Conservation (phyloP, 2,888 invertebrate species). For the Scaptodrosophila latifasciaeformis region DNA sequence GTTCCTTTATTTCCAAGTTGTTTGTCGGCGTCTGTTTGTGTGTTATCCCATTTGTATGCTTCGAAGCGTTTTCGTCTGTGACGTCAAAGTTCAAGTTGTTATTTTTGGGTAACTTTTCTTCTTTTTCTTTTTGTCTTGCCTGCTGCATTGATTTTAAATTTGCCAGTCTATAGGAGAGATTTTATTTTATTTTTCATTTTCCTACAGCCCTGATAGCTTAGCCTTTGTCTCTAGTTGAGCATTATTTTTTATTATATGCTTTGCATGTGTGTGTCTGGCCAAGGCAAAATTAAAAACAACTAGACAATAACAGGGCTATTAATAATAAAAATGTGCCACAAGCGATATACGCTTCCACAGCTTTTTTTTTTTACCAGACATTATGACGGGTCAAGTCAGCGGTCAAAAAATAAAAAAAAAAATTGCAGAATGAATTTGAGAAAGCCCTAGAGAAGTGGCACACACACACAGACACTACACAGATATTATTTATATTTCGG, state of each 20-base stretch:
- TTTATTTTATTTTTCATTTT: neutral
- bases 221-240: neutral
- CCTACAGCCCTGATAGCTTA: too few relatives aligned
- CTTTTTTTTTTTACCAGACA: constrained; percentile 16
- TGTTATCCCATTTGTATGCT: neutral
- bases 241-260: too few relatives aligned
- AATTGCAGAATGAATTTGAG: neutral
- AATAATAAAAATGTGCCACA: constrained; percentile 27
- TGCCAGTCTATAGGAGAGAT: constrained; percentile 2
- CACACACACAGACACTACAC: neutral
- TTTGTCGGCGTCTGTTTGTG: neutral
- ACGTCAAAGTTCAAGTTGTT: too few relatives aligned
- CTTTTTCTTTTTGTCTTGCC: constrained; percentile 9
- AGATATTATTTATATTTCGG: constrained; percentile 16
- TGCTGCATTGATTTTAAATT: constrained; percentile 54
- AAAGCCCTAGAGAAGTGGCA: constrained; percentile 1
- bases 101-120: neutral
- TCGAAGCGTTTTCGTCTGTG: too few relatives aligned
- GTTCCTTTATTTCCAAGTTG: too few relatives aligned
- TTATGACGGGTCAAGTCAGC: constrained; percentile 55
- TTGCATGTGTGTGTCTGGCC: neutral
- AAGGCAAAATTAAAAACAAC: constrained; percentile 30
- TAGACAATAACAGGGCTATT: constrained; percentile 41
- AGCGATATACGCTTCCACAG: neutral
- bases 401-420: constrained; percentile 29